Evolutionary conservation across 1,140 invertebrate species (phyloP).

Genomic region (Atopsyche davidsoni): DNA sequence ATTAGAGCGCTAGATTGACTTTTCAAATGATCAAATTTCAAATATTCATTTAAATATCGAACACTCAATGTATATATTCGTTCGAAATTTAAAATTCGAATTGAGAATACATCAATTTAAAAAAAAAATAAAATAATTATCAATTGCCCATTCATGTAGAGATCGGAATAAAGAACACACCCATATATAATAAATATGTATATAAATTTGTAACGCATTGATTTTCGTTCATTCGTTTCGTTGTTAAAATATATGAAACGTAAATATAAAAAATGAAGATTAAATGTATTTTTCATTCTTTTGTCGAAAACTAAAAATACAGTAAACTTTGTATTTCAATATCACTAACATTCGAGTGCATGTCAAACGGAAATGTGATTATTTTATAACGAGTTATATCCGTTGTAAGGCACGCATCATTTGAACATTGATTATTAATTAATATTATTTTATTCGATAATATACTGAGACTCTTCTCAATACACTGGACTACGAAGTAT

Average conservation of each 20-base stretch:
- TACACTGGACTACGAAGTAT: too few species aligned
- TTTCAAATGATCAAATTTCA: conserved; percentile 6
- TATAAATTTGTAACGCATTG: not conserved
- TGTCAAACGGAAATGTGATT: too few species aligned
- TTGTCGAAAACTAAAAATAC: too few species aligned
- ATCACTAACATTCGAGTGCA: not conserved
- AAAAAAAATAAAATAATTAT: not conserved
- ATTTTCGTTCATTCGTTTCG: not conserved
- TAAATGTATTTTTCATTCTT: too few species aligned
- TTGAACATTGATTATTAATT: too few species aligned
- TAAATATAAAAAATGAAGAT: too few species aligned
- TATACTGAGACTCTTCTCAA: too few species aligned
- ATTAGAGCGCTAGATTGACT: conserved; percentile 7
- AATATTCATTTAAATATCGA: conserved; percentile 4
- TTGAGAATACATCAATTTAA: not conserved
- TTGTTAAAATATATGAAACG: too few species aligned
- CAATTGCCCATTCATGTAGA: not conserved
- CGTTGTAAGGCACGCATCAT: too few species aligned
- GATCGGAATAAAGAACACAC: not conserved
- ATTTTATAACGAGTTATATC: too few species aligned
- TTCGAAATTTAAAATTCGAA: not conserved
- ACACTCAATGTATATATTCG: conserved; percentile 2
- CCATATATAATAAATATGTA: not conserved
- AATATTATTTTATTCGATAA: too few species aligned
- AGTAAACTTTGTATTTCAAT: too few species aligned